Percentiles rank a stretch among this genome's conserved stretches.
phyloP scores from a whole-genome alignment of 2,888 invertebrate genomes.

The Kryphioiulus occultus region DNA sequence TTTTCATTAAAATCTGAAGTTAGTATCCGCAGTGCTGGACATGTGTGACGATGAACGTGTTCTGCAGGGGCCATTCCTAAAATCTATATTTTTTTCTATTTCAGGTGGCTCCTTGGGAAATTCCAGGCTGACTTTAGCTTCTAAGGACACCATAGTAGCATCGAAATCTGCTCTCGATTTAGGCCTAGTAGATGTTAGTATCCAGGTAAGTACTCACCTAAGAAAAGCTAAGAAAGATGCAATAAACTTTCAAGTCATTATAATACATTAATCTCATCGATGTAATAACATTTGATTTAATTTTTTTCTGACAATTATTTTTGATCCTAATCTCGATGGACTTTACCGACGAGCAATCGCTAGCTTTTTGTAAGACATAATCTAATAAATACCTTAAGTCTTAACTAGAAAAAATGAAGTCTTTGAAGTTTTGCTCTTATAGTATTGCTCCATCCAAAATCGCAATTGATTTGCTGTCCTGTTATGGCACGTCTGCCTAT shows the following conservation, averaged over 20 bases:
- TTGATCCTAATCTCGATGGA: neutral
- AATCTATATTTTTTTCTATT: neutral
- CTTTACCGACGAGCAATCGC: neutral
- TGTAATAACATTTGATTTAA: neutral
- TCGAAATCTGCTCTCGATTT: slow-evolving; percentile 52
- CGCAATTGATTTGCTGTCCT: too few relatives aligned
- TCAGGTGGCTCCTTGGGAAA: slow-evolving; percentile 53
- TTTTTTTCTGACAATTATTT: neutral
- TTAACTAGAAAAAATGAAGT: too few relatives aligned
- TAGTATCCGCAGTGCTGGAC: too few relatives aligned
- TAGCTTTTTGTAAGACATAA: neutral
- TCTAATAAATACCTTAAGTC: too few relatives aligned
- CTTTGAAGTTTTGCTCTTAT: too few relatives aligned
- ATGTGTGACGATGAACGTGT: too few relatives aligned
- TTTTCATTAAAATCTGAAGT: too few relatives aligned
- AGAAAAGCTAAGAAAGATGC: too few relatives aligned
- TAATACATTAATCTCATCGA: neutral
- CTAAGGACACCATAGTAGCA: slow-evolving; percentile 51
- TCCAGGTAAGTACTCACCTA: slow-evolving; percentile 51
- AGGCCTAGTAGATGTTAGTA: slow-evolving; percentile 52
- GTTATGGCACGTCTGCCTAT: too few relatives aligned
- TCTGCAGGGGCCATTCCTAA: neutral
- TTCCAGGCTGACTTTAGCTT: slow-evolving; percentile 50
- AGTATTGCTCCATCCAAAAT: too few relatives aligned
- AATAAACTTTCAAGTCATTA: too few relatives aligned